Evolutionary conservation across 2,888 invertebrate species (phyloP).

Genomic region (Trilocha varians): DNA sequence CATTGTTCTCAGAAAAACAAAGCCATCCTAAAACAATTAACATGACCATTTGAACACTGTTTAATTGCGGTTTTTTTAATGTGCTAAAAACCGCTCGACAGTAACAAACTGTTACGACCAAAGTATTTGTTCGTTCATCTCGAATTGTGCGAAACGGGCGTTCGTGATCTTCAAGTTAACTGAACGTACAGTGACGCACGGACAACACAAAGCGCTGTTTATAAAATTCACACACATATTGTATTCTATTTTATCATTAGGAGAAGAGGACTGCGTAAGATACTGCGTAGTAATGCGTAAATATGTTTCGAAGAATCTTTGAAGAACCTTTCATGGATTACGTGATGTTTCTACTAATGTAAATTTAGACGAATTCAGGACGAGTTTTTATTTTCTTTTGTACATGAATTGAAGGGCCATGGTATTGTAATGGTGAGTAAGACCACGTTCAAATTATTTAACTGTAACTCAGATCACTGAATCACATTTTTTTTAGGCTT

Average conservation of each 20-base stretch:
- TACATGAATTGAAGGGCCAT: no score
- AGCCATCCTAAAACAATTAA: background rate
- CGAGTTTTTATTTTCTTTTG: no score
- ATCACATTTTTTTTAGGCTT: no score
- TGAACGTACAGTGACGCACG: constrained; percentile 7
- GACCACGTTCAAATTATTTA: no score
- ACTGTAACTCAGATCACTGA: no score
- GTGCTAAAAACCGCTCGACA: background rate
- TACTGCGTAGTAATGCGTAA: no score
- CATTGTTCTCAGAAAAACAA: background rate
- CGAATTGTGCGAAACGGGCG: constrained; percentile 14
- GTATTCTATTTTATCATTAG: background rate
- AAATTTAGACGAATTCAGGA: no score
- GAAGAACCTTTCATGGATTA: no score
- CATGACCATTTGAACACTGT: no score
- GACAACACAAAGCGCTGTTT: background rate
- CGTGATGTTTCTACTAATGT: no score
- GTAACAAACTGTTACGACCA: background rate
- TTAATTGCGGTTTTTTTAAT: constrained; percentile 3
- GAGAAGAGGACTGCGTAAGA: background rate
- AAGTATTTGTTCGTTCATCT: constrained; percentile 8
- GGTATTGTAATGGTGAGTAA: no score
- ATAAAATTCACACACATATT: background rate
- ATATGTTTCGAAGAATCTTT: no score
- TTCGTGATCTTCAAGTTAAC: constrained; percentile 14